A percentile compares a stretch with the other conserved stretches of the same genome.
These are phyloP conservation scores for Heliocidaris erythrogramma DNA, from an alignment of 35 echinoderm and acorn worm species.

Conservation along the genomic window DNA sequence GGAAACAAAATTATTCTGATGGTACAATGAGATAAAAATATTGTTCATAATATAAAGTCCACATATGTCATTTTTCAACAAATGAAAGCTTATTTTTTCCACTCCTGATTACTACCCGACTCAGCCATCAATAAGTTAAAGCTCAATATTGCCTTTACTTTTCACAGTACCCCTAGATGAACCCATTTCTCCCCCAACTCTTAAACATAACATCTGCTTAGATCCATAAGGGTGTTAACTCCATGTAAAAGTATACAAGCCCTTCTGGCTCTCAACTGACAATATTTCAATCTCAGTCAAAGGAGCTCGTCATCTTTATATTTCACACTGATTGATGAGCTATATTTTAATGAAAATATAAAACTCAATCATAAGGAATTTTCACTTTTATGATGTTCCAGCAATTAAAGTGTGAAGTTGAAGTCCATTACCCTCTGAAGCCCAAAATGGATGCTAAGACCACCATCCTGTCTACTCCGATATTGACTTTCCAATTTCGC, in stretches of 20 bases:
- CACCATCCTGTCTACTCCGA: background rate
- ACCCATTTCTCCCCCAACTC: background rate
- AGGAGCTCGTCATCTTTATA: background rate
- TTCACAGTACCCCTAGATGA: background rate
- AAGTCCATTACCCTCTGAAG: background rate
- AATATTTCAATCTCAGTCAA: background rate
- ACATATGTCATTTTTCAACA: background rate
- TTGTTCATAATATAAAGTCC: background rate
- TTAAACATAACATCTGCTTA: too few relatives aligned
- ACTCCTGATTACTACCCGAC: background rate
- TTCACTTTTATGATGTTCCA: background rate
- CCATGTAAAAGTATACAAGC: too few relatives aligned
- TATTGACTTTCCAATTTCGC: background rate
- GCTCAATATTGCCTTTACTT: background rate
- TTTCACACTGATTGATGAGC: background rate
- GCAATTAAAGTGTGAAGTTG: slow-evolving; percentile 7
- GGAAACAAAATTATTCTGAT: too few relatives aligned
- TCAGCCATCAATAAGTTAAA: background rate
- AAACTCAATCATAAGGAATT: background rate
- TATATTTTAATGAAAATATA: background rate
- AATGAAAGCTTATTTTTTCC: background rate
- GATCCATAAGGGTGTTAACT: too few relatives aligned
- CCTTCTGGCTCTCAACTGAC: too few relatives aligned
- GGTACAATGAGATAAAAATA: background rate
- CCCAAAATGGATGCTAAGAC: background rate